phyloP scores from a whole-genome alignment of 2,113 vertebrate species.

The Petroica traversi region DNA sequence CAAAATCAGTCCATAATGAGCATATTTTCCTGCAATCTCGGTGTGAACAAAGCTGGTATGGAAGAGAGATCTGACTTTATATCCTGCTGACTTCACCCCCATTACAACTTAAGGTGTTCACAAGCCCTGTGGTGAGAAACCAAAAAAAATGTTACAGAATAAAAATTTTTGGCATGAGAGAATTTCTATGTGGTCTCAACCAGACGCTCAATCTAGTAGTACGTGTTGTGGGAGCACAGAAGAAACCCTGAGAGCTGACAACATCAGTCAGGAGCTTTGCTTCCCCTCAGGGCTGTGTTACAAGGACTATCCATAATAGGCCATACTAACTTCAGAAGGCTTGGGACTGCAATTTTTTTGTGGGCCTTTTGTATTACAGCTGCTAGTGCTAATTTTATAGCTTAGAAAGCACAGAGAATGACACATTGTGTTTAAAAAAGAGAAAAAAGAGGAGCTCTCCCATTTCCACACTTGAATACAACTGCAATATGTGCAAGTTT shows the following conservation, averaged over 20 bases:
- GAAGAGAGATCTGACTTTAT: background rate
- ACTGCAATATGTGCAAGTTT: background rate
- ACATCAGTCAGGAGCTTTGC: background rate
- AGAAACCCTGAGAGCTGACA: background rate
- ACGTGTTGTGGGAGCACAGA: background rate
- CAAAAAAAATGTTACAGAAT: background rate
- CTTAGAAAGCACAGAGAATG: background rate
- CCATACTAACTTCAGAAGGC: background rate
- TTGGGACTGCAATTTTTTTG: background rate
- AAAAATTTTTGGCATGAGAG: background rate
- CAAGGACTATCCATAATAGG: background rate
- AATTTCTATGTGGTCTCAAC: background rate
- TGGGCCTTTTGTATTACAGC: background rate
- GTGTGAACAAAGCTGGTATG: background rate
- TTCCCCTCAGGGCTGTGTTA: background rate
- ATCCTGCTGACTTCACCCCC: background rate
- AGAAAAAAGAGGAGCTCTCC: background rate
- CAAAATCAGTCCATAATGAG: background rate
- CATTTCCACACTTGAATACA: background rate
- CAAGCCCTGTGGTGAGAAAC: background rate
- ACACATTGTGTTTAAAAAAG: background rate
- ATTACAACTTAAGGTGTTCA: background rate
- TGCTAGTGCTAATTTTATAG: constrained; percentile 18
- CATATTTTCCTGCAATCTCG: background rate
- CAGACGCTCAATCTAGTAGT: background rate